Percentiles rank a stretch among this genome's conserved stretches.
These are phyloP conservation scores for Psococerastis gibbosa DNA, from an alignment of 2,888 invertebrate species.

Conservation along the genomic window DNA sequence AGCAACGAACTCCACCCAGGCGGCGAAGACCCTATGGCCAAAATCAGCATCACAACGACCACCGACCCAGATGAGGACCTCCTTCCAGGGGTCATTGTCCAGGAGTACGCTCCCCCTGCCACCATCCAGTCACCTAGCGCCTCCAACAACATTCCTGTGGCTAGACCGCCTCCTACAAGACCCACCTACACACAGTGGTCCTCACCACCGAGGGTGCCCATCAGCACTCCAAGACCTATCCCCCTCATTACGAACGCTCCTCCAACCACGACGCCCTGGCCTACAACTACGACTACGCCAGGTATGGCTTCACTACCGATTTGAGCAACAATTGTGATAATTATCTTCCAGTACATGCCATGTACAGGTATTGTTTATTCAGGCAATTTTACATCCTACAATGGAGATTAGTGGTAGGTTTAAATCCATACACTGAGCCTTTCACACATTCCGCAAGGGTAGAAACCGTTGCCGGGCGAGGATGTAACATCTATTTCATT, in stretches of 20 bases:
- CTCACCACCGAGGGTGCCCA: slow-evolving; percentile 17
- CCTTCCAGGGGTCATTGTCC: not conserved
- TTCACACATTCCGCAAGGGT: too few species aligned
- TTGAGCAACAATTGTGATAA: too few species aligned
- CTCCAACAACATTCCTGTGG: slow-evolving; percentile 10
- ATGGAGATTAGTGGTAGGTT: too few species aligned
- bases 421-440: too few species aligned
- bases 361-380: too few species aligned
- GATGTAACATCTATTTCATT: too few species aligned
- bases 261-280: slow-evolving; percentile 20
- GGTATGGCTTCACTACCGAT: too few species aligned
- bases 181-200: slow-evolving; percentile 4
- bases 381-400: too few species aligned
- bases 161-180: slow-evolving; percentile 18
- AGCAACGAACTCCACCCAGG: slow-evolving; percentile 26
- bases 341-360: too few species aligned
- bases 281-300: slow-evolving; percentile 24
- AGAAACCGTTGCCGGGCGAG: too few species aligned
- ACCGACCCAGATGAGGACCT: not conserved
- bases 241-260: slow-evolving; percentile 19
- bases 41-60: slow-evolving; percentile 15
- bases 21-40: slow-evolving; percentile 27
- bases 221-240: slow-evolving; percentile 17
- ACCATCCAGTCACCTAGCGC: slow-evolving; percentile 9
- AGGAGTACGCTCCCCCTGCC: slow-evolving; percentile 3